Conservation (phyloP, 1,140 invertebrate genomes). For the Telenomus remus region DNA sequence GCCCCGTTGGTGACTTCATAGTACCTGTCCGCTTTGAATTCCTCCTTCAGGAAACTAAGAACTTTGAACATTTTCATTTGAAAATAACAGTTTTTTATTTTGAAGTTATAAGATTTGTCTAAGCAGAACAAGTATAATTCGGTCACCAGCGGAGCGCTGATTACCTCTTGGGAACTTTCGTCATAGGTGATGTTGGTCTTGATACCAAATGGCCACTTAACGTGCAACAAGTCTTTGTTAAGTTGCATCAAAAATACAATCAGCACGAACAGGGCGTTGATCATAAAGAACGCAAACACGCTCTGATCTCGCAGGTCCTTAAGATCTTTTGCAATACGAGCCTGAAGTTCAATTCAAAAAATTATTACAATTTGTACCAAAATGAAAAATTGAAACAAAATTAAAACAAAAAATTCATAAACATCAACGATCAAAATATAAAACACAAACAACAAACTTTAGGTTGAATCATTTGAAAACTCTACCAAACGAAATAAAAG, state of each 20-base stretch:
- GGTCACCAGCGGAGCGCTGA: constrained; percentile 67
- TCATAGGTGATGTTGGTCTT: constrained; percentile 95
- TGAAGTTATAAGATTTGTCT: not conserved
- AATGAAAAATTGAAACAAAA: constrained; percentile 1
- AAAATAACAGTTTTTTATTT: no score
- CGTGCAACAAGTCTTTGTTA: constrained; percentile 94
- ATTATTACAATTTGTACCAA: not conserved
- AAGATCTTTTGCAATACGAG: constrained; percentile 90
- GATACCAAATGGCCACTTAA: constrained; percentile 95
- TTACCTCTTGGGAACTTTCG: constrained; percentile 92
- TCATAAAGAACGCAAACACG: constrained; percentile 98
- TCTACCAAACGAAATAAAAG: not conserved
- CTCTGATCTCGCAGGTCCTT: constrained; percentile 94
- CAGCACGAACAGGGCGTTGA: constrained; percentile 97
- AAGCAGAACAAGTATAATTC: constrained; percentile 26
- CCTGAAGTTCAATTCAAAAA: constrained; percentile 77
- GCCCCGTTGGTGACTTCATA: constrained; percentile 52
- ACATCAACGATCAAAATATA: no score
- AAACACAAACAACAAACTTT: no score
- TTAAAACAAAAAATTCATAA: not conserved
- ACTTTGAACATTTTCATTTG: no score
- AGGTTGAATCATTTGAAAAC: not conserved
- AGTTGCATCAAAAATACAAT: constrained; percentile 98
- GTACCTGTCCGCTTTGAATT: constrained; percentile 35
- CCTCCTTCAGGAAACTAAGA: no score